These are phyloP conservation scores for Hirundo rustica DNA, from an alignment of 2,797 vertebrate species.

Conservation along the genomic window DNA sequence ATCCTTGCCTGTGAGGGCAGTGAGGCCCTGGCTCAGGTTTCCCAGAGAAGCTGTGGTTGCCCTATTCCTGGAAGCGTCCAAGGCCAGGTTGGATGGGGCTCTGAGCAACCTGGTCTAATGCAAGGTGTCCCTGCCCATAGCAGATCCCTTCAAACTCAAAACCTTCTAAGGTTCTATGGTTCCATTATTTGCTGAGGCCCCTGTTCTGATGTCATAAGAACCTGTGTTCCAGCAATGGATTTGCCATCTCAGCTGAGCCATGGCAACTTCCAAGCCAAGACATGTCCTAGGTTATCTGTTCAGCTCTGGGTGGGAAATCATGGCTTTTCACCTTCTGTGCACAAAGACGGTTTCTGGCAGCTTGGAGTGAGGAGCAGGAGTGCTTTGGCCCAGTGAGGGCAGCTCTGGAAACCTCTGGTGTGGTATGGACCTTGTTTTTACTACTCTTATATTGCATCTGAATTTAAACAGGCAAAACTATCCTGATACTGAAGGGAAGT, in stretches of 20 bases:
- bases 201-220: background rate
- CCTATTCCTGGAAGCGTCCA: background rate
- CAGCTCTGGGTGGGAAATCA: background rate
- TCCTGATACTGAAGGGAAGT: background rate
- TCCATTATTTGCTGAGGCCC: background rate
- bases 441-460: background rate
- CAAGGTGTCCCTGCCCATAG: background rate
- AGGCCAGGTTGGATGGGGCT: background rate
- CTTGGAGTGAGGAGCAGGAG: background rate
- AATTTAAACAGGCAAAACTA: background rate
- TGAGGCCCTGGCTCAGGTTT: background rate
- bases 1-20: background rate
- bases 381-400: rapidly evolving
- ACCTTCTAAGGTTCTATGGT: background rate
- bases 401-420: background rate
- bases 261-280: background rate
- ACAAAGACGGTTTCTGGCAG: background rate
- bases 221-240: background rate
- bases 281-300: background rate
- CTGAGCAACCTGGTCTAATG: background rate
- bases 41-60: background rate
- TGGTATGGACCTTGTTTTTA: background rate
- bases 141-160: background rate
- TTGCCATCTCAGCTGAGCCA: background rate
- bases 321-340: background rate